Percentiles rank a stretch among this genome's conserved stretches.
These are phyloP conservation scores for Hirtodrosophila confusa DNA, from an alignment of 2,888 invertebrate species.

Conservation along the genomic window DNA sequence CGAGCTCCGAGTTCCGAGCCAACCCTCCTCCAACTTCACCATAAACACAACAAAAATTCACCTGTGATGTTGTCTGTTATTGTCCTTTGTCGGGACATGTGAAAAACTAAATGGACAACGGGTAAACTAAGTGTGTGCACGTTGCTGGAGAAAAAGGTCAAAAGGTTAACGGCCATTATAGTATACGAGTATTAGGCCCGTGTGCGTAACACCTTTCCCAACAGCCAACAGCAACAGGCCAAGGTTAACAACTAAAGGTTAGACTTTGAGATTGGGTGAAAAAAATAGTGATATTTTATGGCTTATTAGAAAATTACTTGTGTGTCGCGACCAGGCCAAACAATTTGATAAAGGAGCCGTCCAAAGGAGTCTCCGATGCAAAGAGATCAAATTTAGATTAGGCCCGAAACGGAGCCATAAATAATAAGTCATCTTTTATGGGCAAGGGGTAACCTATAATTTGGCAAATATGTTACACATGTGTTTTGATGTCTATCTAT, in stretches of 20 bases:
- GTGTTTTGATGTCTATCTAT: conserved; percentile 19
- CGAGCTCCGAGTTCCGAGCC: too few relatives aligned
- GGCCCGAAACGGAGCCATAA: conserved; percentile 32
- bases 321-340: conserved; percentile 15
- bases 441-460: conserved; percentile 44
- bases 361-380: conserved; percentile 18
- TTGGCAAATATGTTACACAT: conserved; percentile 53
- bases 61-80: conserved; percentile 59
- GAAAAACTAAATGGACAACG: conserved; percentile 46
- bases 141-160: conserved; percentile 53
- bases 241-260: conserved; percentile 9
- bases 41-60: conserved; percentile 53
- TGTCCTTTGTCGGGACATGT: conserved; percentile 69
- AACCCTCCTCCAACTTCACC: background rate
- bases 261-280: conserved; percentile 26
- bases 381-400: conserved; percentile 30
- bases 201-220: conserved; percentile 62
- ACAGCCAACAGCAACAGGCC: conserved; percentile 11
- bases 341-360: conserved; percentile 17
- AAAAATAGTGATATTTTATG: conserved; percentile 66
- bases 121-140: conserved; percentile 37
- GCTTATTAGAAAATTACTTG: conserved; percentile 76
- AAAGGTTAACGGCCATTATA: conserved; percentile 59
- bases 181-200: conserved; percentile 21
- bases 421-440: conserved; percentile 45